phyloP scores from a whole-genome alignment of 2,797 vertebrate genomes.

The Uromys caudimaculatus region DNA sequence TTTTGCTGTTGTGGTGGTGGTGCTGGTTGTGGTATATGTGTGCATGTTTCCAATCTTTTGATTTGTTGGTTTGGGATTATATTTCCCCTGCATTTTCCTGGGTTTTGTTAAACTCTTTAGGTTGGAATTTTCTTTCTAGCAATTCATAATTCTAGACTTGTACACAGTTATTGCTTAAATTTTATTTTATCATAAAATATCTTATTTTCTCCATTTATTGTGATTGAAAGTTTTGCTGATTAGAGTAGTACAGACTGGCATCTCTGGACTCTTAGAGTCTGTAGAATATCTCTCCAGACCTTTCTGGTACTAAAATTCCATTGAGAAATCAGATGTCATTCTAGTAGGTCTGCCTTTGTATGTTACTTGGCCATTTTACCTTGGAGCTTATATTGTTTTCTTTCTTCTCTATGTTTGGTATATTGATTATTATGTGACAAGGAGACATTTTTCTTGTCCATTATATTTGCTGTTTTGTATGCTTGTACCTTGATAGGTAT shows the following conservation, averaged over 20 bases:
- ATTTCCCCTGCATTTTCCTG: neutral
- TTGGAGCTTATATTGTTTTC: neutral
- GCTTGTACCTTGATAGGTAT: neutral
- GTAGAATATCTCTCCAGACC: neutral
- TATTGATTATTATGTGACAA: neutral
- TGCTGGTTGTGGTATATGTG: neutral
- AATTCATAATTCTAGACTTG: neutral
- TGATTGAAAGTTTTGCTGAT: neutral
- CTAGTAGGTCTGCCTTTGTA: neutral
- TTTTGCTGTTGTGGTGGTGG: neutral
- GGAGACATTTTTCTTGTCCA: neutral
- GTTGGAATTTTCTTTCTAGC: neutral
- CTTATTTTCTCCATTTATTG: neutral
- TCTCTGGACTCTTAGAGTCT: neutral
- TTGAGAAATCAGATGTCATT: neutral
- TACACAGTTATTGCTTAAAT: neutral
- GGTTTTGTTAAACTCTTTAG: neutral
- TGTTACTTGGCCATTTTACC: neutral
- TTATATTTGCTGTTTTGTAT: neutral
- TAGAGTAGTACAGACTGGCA: neutral
- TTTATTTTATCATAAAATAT: neutral
- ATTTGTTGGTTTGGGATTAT: neutral
- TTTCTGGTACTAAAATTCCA: neutral
- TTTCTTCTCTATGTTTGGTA: neutral
- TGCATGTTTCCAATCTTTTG: too few relatives aligned